phyloP scores from a whole-genome alignment of 2,113 vertebrate species.

The Myxocyprinus asiaticus region DNA sequence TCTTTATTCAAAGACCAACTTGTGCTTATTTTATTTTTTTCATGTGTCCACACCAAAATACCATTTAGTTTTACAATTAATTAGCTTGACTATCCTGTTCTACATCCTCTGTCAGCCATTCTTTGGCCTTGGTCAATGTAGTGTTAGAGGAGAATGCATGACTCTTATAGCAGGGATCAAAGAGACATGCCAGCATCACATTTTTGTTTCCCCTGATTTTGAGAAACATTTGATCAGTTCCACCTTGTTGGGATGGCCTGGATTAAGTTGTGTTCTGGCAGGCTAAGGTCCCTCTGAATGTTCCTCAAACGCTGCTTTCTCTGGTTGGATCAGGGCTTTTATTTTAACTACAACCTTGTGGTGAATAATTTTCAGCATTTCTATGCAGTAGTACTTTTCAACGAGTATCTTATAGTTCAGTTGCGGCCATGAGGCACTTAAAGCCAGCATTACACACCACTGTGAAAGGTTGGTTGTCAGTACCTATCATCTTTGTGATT shows the following conservation, averaged over 20 bases:
- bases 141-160: neutral
- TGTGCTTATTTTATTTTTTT: too few species aligned
- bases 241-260: too few species aligned
- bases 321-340: constrained; percentile 9
- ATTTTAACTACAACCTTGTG: too few species aligned
- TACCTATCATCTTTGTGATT: constrained; percentile 15
- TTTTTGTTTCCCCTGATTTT: constrained; percentile 10
- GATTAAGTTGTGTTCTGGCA: too few species aligned
- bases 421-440: constrained; percentile 6
- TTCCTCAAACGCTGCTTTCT: constrained; percentile 23
- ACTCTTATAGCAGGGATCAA: neutral
- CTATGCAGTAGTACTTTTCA: constrained; percentile 12
- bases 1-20: too few species aligned
- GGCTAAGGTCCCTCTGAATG: neutral
- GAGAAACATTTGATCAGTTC: constrained; percentile 17
- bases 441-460: neutral
- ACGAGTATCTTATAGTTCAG: constrained; percentile 14
- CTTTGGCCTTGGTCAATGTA: neutral
- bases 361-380: too few species aligned
- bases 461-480: constrained; percentile 30
- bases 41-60: too few species aligned
- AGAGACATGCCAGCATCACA: constrained; percentile 9
- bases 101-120: neutral
- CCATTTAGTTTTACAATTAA: too few species aligned
- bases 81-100: too few species aligned